Base-by-base conservation (phyloP, 2,113 vertebrate species). In the Dromas ardeola region DNA sequence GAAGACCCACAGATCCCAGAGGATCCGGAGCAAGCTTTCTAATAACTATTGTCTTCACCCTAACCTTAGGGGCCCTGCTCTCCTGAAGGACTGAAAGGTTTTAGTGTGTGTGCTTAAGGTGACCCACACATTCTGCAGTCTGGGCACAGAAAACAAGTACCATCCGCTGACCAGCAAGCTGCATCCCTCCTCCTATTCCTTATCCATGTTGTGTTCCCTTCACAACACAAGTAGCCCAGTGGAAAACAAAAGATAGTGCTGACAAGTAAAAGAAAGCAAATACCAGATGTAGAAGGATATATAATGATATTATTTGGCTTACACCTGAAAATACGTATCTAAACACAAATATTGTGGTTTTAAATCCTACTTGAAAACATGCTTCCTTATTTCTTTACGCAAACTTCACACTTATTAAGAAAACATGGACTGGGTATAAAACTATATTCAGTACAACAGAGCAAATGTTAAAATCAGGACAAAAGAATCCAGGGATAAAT, bases 401-500 rank as follows among this genome's bases (percentile, higher is more conserved):
- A 84, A 95, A 93, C 56, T 79, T 18, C 10, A 88, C 74, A 92
- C 94, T 97, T 89, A 85, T 22, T 72, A 76, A 76, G 66, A 78
- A 87, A 91, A 70, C 58, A 80, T 14, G 30, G 49, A 29, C 38
- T 63, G 21, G 18, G 34, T 95, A 59, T 88, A 90, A 73, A 81
- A 63, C 42, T 40, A n/a, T 11, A 53, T 79, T 86, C 87, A 86
- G 45, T 56, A 49, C 34, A 90, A 91, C 45, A 86, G 56, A 94
- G 61, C 34, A 96, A 90, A 86, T 81, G 50, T 82, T 95, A 76
- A 91, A 81, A 91, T 82, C 11, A 19, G 87, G 90, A 88, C 80
- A 66, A 65, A 92, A 88, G 88, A 94, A 91, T 50, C 72, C 66
- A 78, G 56, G 87, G 62, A 92, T 93, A 96, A 97, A 93, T 93